Evolutionary conservation across 2,888 invertebrate genomes (phyloP).

Genomic region (Toxonevra muliebris): DNA sequence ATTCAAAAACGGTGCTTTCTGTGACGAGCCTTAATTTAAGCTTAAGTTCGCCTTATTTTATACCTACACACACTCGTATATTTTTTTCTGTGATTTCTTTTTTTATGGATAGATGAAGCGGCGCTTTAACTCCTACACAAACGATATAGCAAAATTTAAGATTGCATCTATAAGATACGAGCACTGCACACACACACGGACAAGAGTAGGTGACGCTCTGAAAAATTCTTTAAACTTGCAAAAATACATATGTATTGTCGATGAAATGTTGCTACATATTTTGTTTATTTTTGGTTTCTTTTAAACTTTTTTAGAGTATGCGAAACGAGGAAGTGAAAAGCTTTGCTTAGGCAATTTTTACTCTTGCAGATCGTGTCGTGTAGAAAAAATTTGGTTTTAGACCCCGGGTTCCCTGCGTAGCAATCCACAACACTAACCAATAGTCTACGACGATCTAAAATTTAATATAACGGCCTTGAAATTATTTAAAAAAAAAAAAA

Average conservation of each 20-base stretch:
- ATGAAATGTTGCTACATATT: too few species aligned
- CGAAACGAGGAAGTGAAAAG: too few species aligned
- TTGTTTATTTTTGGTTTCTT: too few species aligned
- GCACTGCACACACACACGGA: constrained; percentile 1
- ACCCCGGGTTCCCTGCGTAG: too few species aligned
- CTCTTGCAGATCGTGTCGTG: too few species aligned
- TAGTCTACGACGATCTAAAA: too few species aligned
- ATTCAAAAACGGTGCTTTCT: not conserved
- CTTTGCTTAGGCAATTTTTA: too few species aligned
- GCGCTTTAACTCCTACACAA: constrained; percentile 22
- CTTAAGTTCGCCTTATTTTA: constrained; percentile 6
- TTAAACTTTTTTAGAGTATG: too few species aligned
- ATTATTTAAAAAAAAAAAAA: too few species aligned
- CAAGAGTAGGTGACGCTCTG: constrained; percentile 11
- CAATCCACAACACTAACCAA: too few species aligned
- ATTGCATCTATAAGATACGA: not conserved
- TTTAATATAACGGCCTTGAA: too few species aligned
- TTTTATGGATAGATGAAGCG: constrained; percentile 1
- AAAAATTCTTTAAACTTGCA: not conserved
- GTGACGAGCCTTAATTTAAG: constrained; percentile 21
- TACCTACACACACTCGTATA: not conserved
- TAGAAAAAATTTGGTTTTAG: too few species aligned
- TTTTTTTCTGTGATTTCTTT: not conserved
- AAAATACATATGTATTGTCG: not conserved
- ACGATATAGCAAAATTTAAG: not conserved